These are phyloP conservation scores for Thunnus maccoyii DNA, from an alignment of 2,113 vertebrate genomes.

Conservation along the genomic window DNA sequence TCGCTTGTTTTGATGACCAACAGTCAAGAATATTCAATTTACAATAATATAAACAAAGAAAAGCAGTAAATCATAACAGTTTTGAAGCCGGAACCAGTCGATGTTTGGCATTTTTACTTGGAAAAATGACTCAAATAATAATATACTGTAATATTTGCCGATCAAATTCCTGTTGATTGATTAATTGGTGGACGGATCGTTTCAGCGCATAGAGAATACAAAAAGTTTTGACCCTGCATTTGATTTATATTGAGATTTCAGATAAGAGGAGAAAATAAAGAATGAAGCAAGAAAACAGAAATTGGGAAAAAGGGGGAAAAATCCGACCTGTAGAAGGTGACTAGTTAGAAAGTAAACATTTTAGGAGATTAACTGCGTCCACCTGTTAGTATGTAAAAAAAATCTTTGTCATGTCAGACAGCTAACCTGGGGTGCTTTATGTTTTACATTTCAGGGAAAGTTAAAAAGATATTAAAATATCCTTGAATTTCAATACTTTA, in stretches of 20 bases:
- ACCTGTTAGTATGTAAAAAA: slow-evolving; percentile 1
- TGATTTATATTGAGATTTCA: background rate
- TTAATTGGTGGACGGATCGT: too few species aligned
- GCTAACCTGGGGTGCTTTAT: background rate
- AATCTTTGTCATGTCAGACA: slow-evolving; percentile 3
- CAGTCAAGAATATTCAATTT: too few species aligned
- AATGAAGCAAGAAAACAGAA: background rate
- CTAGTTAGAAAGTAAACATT: background rate
- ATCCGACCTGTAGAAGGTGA: background rate
- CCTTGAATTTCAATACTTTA: slow-evolving; percentile 12
- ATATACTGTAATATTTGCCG: too few species aligned
- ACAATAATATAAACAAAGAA: too few species aligned
- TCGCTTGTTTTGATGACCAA: too few species aligned
- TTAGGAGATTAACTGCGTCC: background rate
- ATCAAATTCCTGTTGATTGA: too few species aligned
- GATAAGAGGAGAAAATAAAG: background rate
- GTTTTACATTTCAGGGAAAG: background rate
- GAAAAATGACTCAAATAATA: too few species aligned
- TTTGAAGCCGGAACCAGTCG: too few species aligned
- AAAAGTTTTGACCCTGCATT: background rate
- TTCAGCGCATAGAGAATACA: background rate
- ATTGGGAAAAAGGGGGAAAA: background rate
- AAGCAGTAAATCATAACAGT: too few species aligned
- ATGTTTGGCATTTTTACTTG: too few species aligned
- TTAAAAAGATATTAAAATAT: slow-evolving; percentile 27